phyloP scores from a whole-genome alignment of 2,888 invertebrate species.

The Lymantria dispar region DNA sequence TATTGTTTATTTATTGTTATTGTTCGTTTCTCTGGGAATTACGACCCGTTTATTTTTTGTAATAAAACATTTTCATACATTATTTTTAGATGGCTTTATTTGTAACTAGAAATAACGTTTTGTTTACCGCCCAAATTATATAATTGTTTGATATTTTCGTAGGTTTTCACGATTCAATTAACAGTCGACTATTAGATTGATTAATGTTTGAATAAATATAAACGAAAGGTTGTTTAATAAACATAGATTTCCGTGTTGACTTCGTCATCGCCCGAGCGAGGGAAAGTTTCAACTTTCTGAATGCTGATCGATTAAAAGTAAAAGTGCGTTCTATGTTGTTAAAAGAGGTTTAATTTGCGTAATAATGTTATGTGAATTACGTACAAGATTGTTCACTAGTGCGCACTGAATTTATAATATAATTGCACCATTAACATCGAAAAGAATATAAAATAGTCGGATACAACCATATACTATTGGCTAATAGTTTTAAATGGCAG shows the following conservation, averaged over 20 bases:
- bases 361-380: slow-evolving; percentile 45
- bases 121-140: background rate
- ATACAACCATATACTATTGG: slow-evolving; percentile 14
- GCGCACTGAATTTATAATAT: slow-evolving; percentile 32
- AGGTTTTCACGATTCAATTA: slow-evolving; percentile 8
- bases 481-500: background rate
- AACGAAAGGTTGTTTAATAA: slow-evolving; percentile 36
- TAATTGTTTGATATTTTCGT: background rate
- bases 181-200: slow-evolving; percentile 17
- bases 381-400: slow-evolving; percentile 16
- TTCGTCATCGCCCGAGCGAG: slow-evolving; percentile 31
- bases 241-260: slow-evolving; percentile 37
- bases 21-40: slow-evolving; percentile 37
- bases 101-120: slow-evolving; percentile 2
- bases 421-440: slow-evolving; percentile 23
- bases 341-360: slow-evolving; percentile 50
- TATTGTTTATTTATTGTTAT: slow-evolving; percentile 56
- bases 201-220: slow-evolving; percentile 23
- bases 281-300: slow-evolving; percentile 69
- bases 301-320: slow-evolving; percentile 74
- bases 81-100: slow-evolving; percentile 21
- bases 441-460: slow-evolving; percentile 24
- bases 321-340: slow-evolving; percentile 50
- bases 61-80: slow-evolving; percentile 18
- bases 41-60: slow-evolving; percentile 22